Conservation (phyloP, 2,113 vertebrate species). For the Toxostoma redivivum region DNA sequence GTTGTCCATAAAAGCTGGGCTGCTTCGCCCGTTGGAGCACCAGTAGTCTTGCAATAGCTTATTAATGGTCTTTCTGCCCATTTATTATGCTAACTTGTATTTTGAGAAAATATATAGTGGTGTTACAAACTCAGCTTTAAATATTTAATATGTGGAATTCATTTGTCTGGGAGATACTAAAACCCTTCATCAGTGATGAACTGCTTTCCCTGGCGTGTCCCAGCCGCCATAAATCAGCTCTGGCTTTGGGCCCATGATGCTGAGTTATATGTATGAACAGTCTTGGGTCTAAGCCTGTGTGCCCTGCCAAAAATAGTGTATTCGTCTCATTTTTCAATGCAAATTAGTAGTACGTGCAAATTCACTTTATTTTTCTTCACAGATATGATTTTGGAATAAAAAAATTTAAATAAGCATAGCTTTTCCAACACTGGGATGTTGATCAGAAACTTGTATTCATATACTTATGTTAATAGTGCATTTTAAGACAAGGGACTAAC, state of each 20-base stretch:
- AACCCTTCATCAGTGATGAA: constrained; percentile 28
- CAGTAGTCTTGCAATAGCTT: background rate
- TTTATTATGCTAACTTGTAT: constrained; percentile 43
- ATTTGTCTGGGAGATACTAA: constrained; percentile 49
- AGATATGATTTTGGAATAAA: background rate
- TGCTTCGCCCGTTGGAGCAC: background rate
- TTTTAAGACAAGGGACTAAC: background rate
- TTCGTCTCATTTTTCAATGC: background rate
- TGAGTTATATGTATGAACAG: background rate
- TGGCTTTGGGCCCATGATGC: background rate
- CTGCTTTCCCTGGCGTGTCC: background rate
- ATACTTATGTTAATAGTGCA: fast-evolving
- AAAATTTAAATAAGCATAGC: background rate
- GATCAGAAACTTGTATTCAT: background rate
- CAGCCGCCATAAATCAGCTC: constrained; percentile 9
- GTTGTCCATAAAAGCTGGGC: background rate
- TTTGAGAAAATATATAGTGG: constrained; percentile 36
- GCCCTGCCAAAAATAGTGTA: background rate
- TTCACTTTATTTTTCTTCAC: background rate
- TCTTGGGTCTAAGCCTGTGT: background rate
- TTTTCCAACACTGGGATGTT: background rate
- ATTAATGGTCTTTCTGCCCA: background rate
- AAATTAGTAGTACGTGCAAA: background rate
- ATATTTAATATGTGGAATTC: constrained; percentile 47
- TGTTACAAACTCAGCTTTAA: constrained; percentile 37